Percentiles rank a stretch among this genome's conserved stretches.
phyloP scores from a whole-genome alignment of 2,888 invertebrate genomes.

The Melolontha melolontha region DNA sequence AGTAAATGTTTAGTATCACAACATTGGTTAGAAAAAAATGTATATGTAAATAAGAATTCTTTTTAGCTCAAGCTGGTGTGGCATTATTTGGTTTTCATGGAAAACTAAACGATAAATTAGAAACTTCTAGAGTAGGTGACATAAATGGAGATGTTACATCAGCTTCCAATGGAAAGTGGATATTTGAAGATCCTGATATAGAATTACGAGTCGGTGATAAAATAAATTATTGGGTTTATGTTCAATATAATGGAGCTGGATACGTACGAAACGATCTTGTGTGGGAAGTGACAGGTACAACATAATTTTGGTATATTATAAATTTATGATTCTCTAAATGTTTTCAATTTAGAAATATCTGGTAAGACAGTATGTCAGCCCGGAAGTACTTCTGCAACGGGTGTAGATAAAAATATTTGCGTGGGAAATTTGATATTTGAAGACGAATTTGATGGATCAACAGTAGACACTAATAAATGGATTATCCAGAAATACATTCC shows the following conservation, averaged over 20 bases:
- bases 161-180: constrained; percentile 68
- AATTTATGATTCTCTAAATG: not conserved
- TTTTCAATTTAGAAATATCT: constrained; percentile 5
- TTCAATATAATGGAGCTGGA: constrained; percentile 67
- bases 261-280: constrained; percentile 64
- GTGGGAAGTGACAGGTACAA: constrained; percentile 65
- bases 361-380: not conserved
- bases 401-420: constrained; percentile 37
- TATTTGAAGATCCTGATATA: constrained; percentile 65
- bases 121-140: constrained; percentile 67
- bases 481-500: constrained; percentile 71
- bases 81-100: constrained; percentile 75
- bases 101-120: constrained; percentile 70
- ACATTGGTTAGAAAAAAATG: too few species aligned
- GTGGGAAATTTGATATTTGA: constrained; percentile 69
- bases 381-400: constrained; percentile 8
- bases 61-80: constrained; percentile 68
- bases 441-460: constrained; percentile 69
- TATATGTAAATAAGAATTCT: constrained; percentile 3
- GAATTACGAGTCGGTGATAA: constrained; percentile 69
- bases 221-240: constrained; percentile 73
- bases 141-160: constrained; percentile 66
- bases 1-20: too few species aligned
- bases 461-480: constrained; percentile 68
- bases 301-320: not conserved